Evolutionary conservation across 1,140 invertebrate species (phyloP), one percentile per base, ranked within the genome.

Genomic region (Charaxes varanes): DNA sequence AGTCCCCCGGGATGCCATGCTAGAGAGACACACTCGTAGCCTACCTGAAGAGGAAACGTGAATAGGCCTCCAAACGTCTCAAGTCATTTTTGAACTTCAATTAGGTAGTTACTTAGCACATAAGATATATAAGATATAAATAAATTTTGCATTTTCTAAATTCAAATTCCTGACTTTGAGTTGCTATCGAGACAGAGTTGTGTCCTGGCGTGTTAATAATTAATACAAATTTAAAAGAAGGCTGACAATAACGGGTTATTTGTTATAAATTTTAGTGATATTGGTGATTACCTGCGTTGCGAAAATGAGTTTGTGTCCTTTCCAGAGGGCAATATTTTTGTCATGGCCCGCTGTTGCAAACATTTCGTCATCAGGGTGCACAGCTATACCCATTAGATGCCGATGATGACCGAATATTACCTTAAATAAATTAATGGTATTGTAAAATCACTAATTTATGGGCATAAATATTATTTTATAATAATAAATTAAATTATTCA

Each of bases 321-420:
- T 90, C 95, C 95, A 97, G 4, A 96, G 86, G 7, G 93, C 94
- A 22, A 97, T 93, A 53, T 93, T 91, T 68, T 94, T 95, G 78
- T 99, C 97, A 51, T 96, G 92, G 0, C 94, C 95, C 16, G 94
- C 95, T 6, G 96, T 97, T 4, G 96, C 92, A 70, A 97, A 97
- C 48, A 96, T 88, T 70, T 96, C 94, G 59, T 97, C 94, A 59
- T 94, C 91, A 0, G 95, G 95, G 84, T 97, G 94, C 2, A 92
- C 91, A 3, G 95, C 94, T 18, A 98, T 70, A 3, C 94, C 96
- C 90, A 94, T 94, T 6, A 99, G 81, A 77, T 96, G 94, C 50
- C 94, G 90, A 22, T 92, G 91, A 78, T 99, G 97, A 2, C 96
- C 96, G 56, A 94, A 95, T 24, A 95, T 89, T n/a, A 95, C 89